phyloP scores from a whole-genome alignment of 2,113 vertebrate species.

The Hemicordylus capensis region DNA sequence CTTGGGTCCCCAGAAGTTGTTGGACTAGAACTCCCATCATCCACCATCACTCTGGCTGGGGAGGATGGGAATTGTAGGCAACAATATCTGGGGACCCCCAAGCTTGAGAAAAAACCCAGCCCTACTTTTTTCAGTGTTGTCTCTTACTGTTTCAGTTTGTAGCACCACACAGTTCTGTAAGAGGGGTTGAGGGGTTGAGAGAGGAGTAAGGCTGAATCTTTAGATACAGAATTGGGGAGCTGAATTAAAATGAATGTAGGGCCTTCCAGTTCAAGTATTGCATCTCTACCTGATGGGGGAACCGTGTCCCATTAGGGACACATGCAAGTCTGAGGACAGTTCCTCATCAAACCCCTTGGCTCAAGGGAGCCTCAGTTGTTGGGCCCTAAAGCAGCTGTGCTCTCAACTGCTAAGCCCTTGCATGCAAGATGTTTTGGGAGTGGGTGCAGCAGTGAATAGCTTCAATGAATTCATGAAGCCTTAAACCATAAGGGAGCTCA shows the following conservation, averaged over 20 bases:
- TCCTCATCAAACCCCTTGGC: not conserved
- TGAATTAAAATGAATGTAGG: not conserved
- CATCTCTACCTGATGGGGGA: not conserved
- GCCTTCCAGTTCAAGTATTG: not conserved
- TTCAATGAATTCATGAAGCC: slow-evolving; percentile 5
- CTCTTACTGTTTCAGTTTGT: not conserved
- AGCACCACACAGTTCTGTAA: not conserved
- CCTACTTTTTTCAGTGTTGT: not conserved
- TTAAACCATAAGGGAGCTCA: not conserved
- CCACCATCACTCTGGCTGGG: too few species aligned
- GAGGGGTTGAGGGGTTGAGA: not conserved
- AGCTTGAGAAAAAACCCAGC: too few species aligned
- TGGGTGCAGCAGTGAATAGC: not conserved
- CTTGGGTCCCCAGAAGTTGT: too few species aligned
- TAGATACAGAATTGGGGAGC: not conserved
- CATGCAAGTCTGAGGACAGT: not conserved
- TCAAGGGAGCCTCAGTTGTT: not conserved
- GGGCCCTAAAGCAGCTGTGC: not conserved
- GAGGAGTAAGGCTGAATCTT: not conserved
- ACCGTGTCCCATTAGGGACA: not conserved
- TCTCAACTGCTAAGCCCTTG: slow-evolving; percentile 1
- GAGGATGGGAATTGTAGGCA: too few species aligned
- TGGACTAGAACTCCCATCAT: too few species aligned
- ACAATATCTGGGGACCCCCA: too few species aligned
- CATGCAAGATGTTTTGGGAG: not conserved